These are phyloP conservation scores for Adela reaumurella DNA, from an alignment of 2,888 invertebrate species.

Conservation along the genomic window DNA sequence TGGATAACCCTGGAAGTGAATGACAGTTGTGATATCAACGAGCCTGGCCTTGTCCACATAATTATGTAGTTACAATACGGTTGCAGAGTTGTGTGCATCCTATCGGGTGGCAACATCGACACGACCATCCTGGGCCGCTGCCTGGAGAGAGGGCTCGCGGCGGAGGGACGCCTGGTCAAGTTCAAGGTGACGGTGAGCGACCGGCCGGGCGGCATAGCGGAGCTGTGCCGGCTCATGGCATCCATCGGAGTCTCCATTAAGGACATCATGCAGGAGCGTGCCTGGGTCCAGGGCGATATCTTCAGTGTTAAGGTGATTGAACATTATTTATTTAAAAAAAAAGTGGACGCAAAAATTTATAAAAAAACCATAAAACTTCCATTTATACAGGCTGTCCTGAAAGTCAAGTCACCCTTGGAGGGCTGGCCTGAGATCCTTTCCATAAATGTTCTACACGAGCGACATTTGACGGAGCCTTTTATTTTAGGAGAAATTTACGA, in stretches of 20 bases:
- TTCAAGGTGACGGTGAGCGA: conserved; percentile 70
- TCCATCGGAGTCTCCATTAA: conserved; percentile 85
- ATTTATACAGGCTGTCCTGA: too few relatives aligned
- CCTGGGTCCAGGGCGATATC: conserved; percentile 89
- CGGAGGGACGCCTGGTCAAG: conserved; percentile 70
- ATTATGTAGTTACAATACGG: conserved; percentile 2
- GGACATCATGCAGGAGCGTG: conserved; percentile 93
- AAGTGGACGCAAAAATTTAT: too few relatives aligned
- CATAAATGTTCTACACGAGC: too few relatives aligned
- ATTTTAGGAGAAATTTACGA: too few relatives aligned
- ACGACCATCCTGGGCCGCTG: conserved; percentile 86
- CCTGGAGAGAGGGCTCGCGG: conserved; percentile 83
- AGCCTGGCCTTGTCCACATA: too few relatives aligned
- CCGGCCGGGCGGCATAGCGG: conserved; percentile 84
- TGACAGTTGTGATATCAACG: too few relatives aligned
- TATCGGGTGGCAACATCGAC: conserved; percentile 90
- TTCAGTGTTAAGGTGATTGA: conserved; percentile 54
- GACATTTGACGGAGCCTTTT: too few relatives aligned
- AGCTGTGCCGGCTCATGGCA: conserved; percentile 73
- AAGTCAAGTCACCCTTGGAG: too few relatives aligned
- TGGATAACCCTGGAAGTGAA: too few relatives aligned
- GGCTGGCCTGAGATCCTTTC: too few relatives aligned
- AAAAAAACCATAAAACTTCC: too few relatives aligned
- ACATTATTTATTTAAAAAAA: neutral
- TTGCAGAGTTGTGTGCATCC: conserved; percentile 74